These are phyloP conservation scores for Eretmocerus hayati DNA, from an alignment of 2,888 invertebrate genomes.

Conservation along the genomic window DNA sequence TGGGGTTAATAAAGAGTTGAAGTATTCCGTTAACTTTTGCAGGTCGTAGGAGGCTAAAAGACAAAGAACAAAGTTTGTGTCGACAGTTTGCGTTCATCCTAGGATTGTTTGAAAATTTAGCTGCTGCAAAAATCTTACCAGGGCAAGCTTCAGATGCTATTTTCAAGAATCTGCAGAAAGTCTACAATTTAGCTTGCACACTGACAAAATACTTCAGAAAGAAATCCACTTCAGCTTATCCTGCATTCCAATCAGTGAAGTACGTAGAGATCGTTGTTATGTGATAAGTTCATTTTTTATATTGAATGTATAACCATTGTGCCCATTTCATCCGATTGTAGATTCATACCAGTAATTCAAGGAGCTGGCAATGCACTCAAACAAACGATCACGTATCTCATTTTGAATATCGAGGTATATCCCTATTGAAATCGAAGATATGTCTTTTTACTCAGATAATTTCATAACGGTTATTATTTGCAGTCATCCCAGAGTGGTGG, in stretches of 20 bases:
- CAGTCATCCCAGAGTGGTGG: slow-evolving; percentile 32
- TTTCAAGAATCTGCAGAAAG: slow-evolving; percentile 52
- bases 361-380: slow-evolving; percentile 55
- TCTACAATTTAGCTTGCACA: slow-evolving; percentile 52
- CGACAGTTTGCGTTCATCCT: slow-evolving; percentile 54
- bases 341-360: slow-evolving; percentile 35
- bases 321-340: slow-evolving; percentile 12
- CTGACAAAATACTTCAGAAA: slow-evolving; percentile 56
- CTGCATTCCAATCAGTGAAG: slow-evolving; percentile 51
- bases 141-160: slow-evolving; percentile 52
- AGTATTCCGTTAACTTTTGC: slow-evolving; percentile 1
- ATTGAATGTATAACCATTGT: not conserved
- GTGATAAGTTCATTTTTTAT: not conserved
- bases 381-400: slow-evolving; percentile 52
- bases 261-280: slow-evolving; percentile 32
- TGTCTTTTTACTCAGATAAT: not conserved
- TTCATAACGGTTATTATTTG: not conserved
- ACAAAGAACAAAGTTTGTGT: slow-evolving; percentile 53
- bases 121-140: slow-evolving; percentile 50
- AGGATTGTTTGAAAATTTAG: slow-evolving; percentile 49
- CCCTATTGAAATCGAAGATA: no score
- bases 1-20: not conserved
- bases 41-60: slow-evolving; percentile 48
- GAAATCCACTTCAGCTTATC: slow-evolving; percentile 48
- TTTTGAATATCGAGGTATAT: slow-evolving; percentile 53